Percentiles rank a stretch among this genome's conserved stretches.
Conservation (phyloP, 2,888 invertebrate species). For the Caenorhabditis virilis region DNA sequence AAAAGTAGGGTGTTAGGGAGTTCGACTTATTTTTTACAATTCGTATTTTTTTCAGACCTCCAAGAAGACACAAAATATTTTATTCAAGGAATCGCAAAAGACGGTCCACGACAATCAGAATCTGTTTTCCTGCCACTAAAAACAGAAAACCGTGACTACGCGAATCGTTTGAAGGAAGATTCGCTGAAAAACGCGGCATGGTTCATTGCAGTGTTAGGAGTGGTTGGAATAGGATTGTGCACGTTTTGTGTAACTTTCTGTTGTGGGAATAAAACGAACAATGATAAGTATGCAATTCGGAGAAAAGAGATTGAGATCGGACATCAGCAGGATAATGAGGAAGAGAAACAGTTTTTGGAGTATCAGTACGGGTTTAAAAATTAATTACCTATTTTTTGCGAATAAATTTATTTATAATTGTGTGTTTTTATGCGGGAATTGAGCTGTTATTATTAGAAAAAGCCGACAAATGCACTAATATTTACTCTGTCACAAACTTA, state of each 20-base stretch:
- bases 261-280: slow-evolving; percentile 39
- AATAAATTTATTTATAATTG: background rate
- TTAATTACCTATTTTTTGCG: slow-evolving; percentile 6
- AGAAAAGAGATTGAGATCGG: slow-evolving; percentile 58
- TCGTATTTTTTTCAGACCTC: slow-evolving; percentile 15
- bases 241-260: slow-evolving; percentile 66
- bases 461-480: too few species aligned
- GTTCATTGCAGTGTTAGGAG: slow-evolving; percentile 70
- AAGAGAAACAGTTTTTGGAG: slow-evolving; percentile 63
- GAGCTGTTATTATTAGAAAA: too few species aligned
- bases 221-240: slow-evolving; percentile 67
- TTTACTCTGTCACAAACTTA: too few species aligned
- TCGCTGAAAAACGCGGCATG: slow-evolving; percentile 69
- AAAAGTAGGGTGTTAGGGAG: slow-evolving; percentile 8
- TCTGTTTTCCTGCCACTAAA: slow-evolving; percentile 39
- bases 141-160: slow-evolving; percentile 41
- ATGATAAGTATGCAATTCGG: slow-evolving; percentile 50
- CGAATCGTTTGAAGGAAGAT: slow-evolving; percentile 50
- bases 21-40: background rate
- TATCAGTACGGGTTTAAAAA: slow-evolving; percentile 64
- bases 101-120: slow-evolving; percentile 76
- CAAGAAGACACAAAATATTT: slow-evolving; percentile 81
- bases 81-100: slow-evolving; percentile 86
- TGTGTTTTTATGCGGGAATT: too few species aligned
- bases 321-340: slow-evolving; percentile 56